A percentile compares a stretch with the other conserved stretches of the same genome.
Evolutionary conservation across 2,113 vertebrate species (phyloP).

Genomic region (Polypterus bichir): DNA sequence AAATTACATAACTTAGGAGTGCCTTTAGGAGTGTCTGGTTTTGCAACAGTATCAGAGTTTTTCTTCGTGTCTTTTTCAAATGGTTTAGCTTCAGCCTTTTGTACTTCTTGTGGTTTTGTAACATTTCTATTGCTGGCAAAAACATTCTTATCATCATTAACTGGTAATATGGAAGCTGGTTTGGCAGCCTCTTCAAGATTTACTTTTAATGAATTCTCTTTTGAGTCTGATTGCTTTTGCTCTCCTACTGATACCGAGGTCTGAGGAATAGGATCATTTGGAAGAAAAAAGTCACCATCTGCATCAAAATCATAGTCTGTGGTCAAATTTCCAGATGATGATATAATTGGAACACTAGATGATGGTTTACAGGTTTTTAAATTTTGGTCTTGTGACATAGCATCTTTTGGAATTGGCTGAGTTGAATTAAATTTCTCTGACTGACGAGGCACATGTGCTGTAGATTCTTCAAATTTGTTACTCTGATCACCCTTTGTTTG

Average conservation of each 20-base stretch:
- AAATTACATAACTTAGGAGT: slow-evolving; percentile 23
- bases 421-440: too few species aligned
- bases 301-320: slow-evolving; percentile 42
- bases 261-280: slow-evolving; percentile 53
- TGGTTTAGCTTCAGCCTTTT: not conserved
- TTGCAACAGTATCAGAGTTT: slow-evolving; percentile 10
- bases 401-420: too few species aligned
- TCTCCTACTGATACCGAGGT: slow-evolving; percentile 21
- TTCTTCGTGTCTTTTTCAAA: too few species aligned
- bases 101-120: slow-evolving; percentile 20
- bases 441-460: too few species aligned
- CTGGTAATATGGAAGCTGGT: slow-evolving; percentile 7
- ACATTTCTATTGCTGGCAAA: slow-evolving; percentile 13
- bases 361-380: too few species aligned
- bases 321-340: slow-evolving; percentile 19
- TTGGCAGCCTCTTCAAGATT: slow-evolving; percentile 12
- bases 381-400: too few species aligned
- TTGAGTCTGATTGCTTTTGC: not conserved
- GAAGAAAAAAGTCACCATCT: slow-evolving; percentile 46
- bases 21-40: slow-evolving; percentile 40
- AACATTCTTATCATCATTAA: slow-evolving; percentile 12
- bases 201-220: too few species aligned
- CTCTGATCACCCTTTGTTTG: too few species aligned
- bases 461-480: too few species aligned
- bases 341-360: slow-evolving; percentile 4